Evolutionary conservation across 2,888 invertebrate species (phyloP), one percentile per base, ranked within the genome.

Genomic region (Nowickia ferox): DNA sequence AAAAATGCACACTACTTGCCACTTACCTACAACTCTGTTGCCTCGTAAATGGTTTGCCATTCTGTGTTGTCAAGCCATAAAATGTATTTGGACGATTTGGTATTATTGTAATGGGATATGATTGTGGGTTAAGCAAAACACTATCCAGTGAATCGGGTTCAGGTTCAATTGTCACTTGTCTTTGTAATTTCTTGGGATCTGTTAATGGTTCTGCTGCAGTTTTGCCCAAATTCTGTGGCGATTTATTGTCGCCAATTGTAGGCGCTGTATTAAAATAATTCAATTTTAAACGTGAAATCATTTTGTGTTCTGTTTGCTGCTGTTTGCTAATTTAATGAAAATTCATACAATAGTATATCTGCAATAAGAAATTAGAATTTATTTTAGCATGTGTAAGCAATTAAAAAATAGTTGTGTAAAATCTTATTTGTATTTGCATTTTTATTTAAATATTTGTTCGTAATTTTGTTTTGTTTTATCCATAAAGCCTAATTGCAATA

Each of bases 61-160:
- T 92, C 46, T 89, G 88, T 72, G 89, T 88, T 17, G 90, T 87
- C 22, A 90, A 88, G 57, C 92, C 92, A 83, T 92, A 92, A 66
- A 92, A 89, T 44, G 91, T 92, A 19, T 89, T 87, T 44, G 93
- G 91, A 65, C 92, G 90, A 88, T 92, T 93, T 15, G 93, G 93
- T 57, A 93, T 92, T 75, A 93, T 91, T 42, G 93, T 93, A 40
- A 93, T 93, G 42, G 93, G 93, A 87, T 92, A 92, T 19, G 92
- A 92, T 38, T 91, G 90, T 3, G 93, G 93, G 90, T 93, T 92
- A 63, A 92, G 91, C 66, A 93, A 91, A 30, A 93, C 92, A 87
- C 92, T 93, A 86, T 93, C 92, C 84, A 93, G 87, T 2, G 93
- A 93, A 66, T 93, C 92, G 19, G 93, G 93, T 84, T 93, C 92